Evolutionary conservation across 2,113 vertebrate species (phyloP).

Genomic region (Athene cunicularia): DNA sequence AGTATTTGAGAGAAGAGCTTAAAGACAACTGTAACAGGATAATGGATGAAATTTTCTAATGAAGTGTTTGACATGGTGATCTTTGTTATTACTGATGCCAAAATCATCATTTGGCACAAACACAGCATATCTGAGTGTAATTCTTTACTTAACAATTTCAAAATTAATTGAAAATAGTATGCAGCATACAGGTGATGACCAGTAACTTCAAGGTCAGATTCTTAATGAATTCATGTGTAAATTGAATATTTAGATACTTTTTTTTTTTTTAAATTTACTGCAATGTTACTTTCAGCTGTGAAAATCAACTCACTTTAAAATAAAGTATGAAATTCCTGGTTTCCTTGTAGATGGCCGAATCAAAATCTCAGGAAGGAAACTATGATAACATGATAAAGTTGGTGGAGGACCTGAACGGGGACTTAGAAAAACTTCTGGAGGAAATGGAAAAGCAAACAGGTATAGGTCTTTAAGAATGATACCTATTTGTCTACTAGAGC

Average conservation of each 20-base stretch:
- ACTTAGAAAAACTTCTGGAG: conserved; percentile 74
- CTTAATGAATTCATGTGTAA: background rate
- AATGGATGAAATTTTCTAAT: background rate
- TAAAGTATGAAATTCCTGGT: background rate
- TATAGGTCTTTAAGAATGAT: background rate
- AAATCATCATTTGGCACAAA: background rate
- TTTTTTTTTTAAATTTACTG: background rate
- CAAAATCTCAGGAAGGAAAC: conserved; percentile 54
- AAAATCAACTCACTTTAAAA: background rate
- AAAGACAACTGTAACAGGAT: background rate
- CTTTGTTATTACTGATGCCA: background rate
- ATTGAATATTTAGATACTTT: background rate
- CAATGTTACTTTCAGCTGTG: background rate
- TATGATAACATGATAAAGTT: conserved; percentile 44
- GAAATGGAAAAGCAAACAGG: conserved; percentile 79
- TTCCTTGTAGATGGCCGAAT: conserved; percentile 71
- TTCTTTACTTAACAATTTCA: background rate
- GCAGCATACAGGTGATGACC: background rate
- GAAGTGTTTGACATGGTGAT: background rate
- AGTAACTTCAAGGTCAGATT: background rate
- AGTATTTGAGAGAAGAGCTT: background rate
- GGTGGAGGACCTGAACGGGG: conserved; percentile 58
- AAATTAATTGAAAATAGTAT: background rate
- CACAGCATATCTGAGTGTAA: background rate
- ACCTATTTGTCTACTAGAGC: background rate